These are phyloP conservation scores for Apolygus lucorum DNA, from an alignment of 1,140 invertebrate genomes.

Conservation along the genomic window DNA sequence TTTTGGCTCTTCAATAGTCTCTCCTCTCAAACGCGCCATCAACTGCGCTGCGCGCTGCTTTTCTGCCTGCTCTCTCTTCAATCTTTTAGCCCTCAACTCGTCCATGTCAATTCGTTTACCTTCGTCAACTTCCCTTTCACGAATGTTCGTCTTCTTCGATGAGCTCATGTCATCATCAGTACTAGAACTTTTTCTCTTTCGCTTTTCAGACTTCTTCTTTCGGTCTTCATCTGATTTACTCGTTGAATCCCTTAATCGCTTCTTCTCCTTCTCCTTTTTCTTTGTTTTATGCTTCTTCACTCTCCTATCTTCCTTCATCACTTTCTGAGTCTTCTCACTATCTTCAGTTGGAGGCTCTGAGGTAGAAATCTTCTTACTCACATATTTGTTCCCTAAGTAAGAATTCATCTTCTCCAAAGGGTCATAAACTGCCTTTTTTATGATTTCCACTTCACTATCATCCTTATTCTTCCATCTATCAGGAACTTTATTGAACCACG, in stretches of 20 bases:
- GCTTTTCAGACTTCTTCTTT: constrained; percentile 37
- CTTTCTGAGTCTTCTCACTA: constrained; percentile 17
- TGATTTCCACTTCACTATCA: constrained; percentile 49
- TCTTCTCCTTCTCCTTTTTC: constrained; percentile 32
- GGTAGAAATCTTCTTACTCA: constrained; percentile 21
- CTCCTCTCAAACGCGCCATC: constrained; percentile 53
- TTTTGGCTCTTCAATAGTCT: constrained; percentile 33
- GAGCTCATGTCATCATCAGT: background rate
- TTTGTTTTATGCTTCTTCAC: constrained; percentile 14
- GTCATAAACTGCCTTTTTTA: constrained; percentile 57
- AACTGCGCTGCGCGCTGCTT: constrained; percentile 57
- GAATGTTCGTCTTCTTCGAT: background rate
- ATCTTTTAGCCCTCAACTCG: constrained; percentile 64
- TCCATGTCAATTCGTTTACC: constrained; percentile 50
- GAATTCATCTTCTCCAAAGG: constrained; percentile 63
- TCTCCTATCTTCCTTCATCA: constrained; percentile 34
- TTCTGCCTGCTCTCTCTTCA: constrained; percentile 71
- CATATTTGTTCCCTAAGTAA: constrained; percentile 40
- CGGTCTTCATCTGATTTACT: background rate
- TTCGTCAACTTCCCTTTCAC: constrained; percentile 32
- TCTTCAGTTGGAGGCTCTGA: constrained; percentile 34
- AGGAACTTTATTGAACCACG: constrained; percentile 71
- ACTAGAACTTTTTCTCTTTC: constrained; percentile 11
- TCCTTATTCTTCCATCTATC: constrained; percentile 40
- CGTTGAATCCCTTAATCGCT: constrained; percentile 27